Evolutionary conservation across 2,888 invertebrate genomes (phyloP), one percentile per base, ranked within the genome.

Genomic region (Phlogophora meticulosa): DNA sequence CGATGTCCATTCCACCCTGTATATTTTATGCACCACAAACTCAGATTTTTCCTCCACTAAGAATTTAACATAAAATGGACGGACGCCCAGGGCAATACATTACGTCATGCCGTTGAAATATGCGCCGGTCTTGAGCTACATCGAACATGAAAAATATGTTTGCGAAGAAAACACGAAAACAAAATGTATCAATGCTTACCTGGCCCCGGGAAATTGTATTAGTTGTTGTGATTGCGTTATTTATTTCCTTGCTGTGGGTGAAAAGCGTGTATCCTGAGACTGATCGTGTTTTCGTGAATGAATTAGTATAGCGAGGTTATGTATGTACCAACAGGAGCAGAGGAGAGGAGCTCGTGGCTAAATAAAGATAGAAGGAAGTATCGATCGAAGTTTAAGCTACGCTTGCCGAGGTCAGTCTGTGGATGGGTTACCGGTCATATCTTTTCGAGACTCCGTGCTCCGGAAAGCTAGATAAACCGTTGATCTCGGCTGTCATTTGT

Each of bases 61-160:
- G 58, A 75, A 36, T 62, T 55, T 78, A 43, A 38, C 28, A 62
- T 38, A 76, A 75, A 78, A 79, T 56, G 58, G 69, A 40, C 69
- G 49, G 43, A 36, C 46, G 61, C 61, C 55, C 17, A 34, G 1
- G 13, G 75, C 76, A 4, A 74, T 67, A 55, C 22, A 20, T 68
- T 51, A 56, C 67, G 46, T 52, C 58, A 28, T 36, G 15, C 22
- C 46, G 46, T 43, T 46, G 76, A 79, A 76, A 76, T 79, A 61
- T 76, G 13, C 53, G 49, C 32, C 10, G 28, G 43, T 75, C 57
- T 55, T 58, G 55, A 55, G 61, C 76, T 36, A 67, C 49, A 51
- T 60, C 45, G 34, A 51, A 68, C 36, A 75, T 79, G 61, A 76
- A 62, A 75, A 75, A 76, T 76, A 56, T 75, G 79, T 79, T 78